Conservation (phyloP, 2,797 vertebrate species). For the Xerus rutilus region DNA sequence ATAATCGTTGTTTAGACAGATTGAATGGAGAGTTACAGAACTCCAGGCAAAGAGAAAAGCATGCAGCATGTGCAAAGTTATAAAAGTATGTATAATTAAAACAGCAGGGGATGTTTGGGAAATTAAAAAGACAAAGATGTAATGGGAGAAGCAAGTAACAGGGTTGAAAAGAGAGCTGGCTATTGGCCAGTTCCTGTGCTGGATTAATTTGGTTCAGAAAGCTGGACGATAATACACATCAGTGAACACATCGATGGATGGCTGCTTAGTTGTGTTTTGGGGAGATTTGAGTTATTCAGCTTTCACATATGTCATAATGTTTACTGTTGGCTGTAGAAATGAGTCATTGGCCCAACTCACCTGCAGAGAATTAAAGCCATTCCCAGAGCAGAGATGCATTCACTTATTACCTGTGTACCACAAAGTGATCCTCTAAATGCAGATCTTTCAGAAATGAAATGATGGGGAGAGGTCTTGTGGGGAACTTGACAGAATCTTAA, state of each 20-base stretch:
- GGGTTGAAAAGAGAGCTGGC: not conserved
- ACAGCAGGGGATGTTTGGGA: not conserved
- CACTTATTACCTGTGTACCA: not conserved
- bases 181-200: not conserved
- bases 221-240: not conserved
- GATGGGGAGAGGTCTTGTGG: not conserved
- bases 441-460: not conserved
- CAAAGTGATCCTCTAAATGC: not conserved
- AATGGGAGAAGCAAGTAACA: not conserved
- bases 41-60: conserved; percentile 14
- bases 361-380: not conserved
- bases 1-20: conserved; percentile 36
- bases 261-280: not conserved
- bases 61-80: not conserved
- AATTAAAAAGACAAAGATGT: not conserved
- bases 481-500: not conserved
- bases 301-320: not conserved
- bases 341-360: not conserved
- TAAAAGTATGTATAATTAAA: conserved; percentile 42
- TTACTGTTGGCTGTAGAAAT: not conserved
- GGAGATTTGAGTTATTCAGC: not conserved
- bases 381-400: not conserved
- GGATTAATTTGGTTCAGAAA: not conserved
- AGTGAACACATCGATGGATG: not conserved
- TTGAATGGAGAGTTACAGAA: not conserved